Base-by-base conservation (phyloP, 2,888 invertebrate species). In the Alviniconcha strummeri region DNA sequence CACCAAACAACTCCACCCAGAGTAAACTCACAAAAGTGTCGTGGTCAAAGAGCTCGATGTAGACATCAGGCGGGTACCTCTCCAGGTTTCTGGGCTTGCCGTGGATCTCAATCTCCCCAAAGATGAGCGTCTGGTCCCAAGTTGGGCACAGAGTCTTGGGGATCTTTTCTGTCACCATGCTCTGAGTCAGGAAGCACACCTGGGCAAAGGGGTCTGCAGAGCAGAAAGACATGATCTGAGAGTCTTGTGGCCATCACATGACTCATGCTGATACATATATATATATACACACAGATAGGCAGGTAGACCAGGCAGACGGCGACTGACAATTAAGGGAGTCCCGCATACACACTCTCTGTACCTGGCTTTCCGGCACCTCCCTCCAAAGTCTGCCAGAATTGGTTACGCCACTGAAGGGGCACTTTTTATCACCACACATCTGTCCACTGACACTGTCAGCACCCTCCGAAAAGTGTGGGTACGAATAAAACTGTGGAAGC, bases 111-210 rank as follows among this genome's bases (percentile, higher is more conserved):
- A 94, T 89, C 84, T 92, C 91, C 81, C 93, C 93, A 89, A 94
- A 94, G 79, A 94, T 93, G 78, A 94, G 91, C 0, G 94, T 94
- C 88, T 94, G 94, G 88, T 94, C 94, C 94, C 94, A 94, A 9
- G 94, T 94, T 8, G 94, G 94, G 86, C 94, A 94, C 64, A 94
- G 89, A 5, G 93, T 93, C 86, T 94, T 93, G 71, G 91, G 86
- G 83, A 93, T 91, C 80, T 90, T 90, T 88, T 94, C 93, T 60
- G 94, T 94, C 81, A 91, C 90, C 88, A 92, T 90, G 86, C 92
- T 92, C 88, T 93, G 92, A 69, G 93, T 94, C 84, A 94, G 90
- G 91, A 94, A 94, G 19, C 91, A 91, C 36, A 94, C 92, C 75
- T 93, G 89, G 8, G 93, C 93, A 90, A 93, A 94, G 19, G 94